These are phyloP conservation scores for Eulimnadia texana DNA, from an alignment of 1,140 invertebrate genomes.

Conservation along the genomic window DNA sequence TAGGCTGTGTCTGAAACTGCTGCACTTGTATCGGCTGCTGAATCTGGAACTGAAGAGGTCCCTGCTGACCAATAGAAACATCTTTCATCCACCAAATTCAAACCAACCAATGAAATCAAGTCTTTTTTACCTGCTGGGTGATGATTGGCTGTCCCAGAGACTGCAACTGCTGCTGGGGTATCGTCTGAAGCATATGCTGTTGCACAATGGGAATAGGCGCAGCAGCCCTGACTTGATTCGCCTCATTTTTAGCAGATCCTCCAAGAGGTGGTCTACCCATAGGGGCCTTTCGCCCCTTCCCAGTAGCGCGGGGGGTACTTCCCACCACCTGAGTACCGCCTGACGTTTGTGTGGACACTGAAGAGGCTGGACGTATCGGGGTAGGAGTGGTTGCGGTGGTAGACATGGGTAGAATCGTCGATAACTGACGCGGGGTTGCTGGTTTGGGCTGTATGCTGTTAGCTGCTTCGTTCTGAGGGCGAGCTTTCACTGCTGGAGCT, in stretches of 20 bases:
- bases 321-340: slow-evolving; percentile 31
- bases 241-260: not conserved
- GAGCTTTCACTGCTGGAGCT: slow-evolving; percentile 16
- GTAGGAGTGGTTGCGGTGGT: slow-evolving; percentile 30
- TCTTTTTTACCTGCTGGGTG: not conserved
- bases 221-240: not conserved
- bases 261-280: not conserved
- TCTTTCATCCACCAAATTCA: not conserved
- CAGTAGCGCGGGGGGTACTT: not conserved
- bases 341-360: slow-evolving; percentile 60
- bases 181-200: not conserved
- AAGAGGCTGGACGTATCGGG: slow-evolving; percentile 50
- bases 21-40: slow-evolving; percentile 14
- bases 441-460: slow-evolving; percentile 34
- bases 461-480: slow-evolving; percentile 19
- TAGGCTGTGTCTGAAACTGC: slow-evolving; percentile 25
- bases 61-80: slow-evolving; percentile 13
- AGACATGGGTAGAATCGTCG: slow-evolving; percentile 49
- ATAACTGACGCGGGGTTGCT: slow-evolving; percentile 35
- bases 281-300: not conserved
- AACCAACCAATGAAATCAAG: not conserved
- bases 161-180: not conserved
- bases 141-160: not conserved
- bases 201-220: not conserved
- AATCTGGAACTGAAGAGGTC: slow-evolving; percentile 12